Base-by-base conservation (phyloP, 2,888 invertebrate species). In the Ceramica pisi region DNA sequence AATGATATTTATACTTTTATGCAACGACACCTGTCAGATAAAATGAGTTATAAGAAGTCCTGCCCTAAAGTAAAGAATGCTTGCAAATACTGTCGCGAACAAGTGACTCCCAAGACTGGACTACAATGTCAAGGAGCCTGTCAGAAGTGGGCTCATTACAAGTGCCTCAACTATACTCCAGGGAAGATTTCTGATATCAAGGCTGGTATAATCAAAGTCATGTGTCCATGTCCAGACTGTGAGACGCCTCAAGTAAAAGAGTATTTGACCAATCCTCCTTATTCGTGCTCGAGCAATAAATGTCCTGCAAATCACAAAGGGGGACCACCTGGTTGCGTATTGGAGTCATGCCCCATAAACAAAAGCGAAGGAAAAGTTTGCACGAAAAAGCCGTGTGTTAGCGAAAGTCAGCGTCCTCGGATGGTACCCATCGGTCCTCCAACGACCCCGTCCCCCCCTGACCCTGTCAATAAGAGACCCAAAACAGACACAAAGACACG, bases 101-200 rank as follows among this genome's bases (percentile, higher is more conserved):
- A 84, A 10, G 93, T 93, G 5, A 86, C 69, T 10, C 81, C 82
- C 7, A 92, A 88, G 55, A 92, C 78, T 3, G 93, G 93, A 0
- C 44, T 93, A n/a, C 92, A 90, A 74, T 94, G 93, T 75, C 85
- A 90, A 71, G 94, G 93, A 0, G 91, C 90, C 31, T 94, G 93
- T 67, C 86, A 86, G 50, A 92, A 88, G 82, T 94, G 94, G 94
- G 89, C 88, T 0, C 93, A 94, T 78, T 94, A 53, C 80, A 85
- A 86, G 53, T 94, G 93, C 69, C 71, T 93, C 0, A 86, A 90
- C 51, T 93, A 87, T 46, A 90, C 90, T 0, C 91, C 91, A 1
- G 91, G 90, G 0, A 92, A 90, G 80, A 91, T 93, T 26, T 75
- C 88, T 5, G 91, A 93, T 41, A 90, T 93, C 44, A 91, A 91